A percentile compares a stretch with the other conserved stretches of the same genome.
Evolutionary conservation across 2,797 vertebrate genomes (phyloP).

Genomic region (Neosalanx taihuensis): DNA sequence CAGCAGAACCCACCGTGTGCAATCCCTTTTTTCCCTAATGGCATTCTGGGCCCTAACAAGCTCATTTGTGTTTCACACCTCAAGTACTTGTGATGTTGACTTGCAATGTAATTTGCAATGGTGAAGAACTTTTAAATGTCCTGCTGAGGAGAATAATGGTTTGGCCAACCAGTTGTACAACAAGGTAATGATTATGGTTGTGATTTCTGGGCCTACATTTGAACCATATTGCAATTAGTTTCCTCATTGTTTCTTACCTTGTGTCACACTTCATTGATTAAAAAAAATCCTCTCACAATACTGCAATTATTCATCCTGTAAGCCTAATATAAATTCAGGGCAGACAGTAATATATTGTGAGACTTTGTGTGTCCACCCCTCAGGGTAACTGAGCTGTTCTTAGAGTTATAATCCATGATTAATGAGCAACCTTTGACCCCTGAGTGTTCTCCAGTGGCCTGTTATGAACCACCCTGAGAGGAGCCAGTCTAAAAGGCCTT

Average conservation of each 20-base stretch:
- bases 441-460: conserved; percentile 4
- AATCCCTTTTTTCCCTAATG: too few species aligned
- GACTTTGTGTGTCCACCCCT: background rate
- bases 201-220: background rate
- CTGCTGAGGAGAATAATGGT: too few species aligned
- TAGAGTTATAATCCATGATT: conserved; percentile 18
- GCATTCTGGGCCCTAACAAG: too few species aligned
- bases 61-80: too few species aligned
- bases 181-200: too few species aligned
- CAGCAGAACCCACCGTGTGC: too few species aligned
- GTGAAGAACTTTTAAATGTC: too few species aligned
- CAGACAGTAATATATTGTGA: background rate
- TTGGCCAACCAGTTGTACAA: too few species aligned
- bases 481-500: conserved; percentile 1
- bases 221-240: background rate
- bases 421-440: conserved; percentile 3
- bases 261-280: background rate
- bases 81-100: too few species aligned
- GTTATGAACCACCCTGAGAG: conserved; percentile 17
- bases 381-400: background rate
- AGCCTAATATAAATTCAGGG: background rate
- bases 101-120: too few species aligned
- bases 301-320: background rate
- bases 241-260: background rate
- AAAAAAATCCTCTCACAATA: background rate